Evolutionary conservation across 2,113 vertebrate species (phyloP).

Genomic region (Tauraco erythrolophus): DNA sequence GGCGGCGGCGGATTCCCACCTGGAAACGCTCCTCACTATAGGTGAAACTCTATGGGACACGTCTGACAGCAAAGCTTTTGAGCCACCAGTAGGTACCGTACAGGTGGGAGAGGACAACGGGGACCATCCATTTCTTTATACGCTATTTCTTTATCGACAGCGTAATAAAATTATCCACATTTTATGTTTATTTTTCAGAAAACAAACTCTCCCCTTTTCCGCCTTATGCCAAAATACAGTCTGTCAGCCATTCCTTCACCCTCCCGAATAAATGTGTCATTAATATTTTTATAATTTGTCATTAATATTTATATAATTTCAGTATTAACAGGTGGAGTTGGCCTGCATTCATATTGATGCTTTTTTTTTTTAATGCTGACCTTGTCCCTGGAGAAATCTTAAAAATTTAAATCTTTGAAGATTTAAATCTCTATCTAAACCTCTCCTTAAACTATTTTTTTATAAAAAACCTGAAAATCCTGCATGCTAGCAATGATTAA

Average conservation of each 20-base stretch:
- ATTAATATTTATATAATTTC: not conserved
- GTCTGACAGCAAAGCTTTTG: rapidly evolving
- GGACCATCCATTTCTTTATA: not conserved
- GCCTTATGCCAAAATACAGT: conserved; percentile 26
- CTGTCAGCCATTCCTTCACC: conserved; percentile 46
- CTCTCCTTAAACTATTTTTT: not conserved
- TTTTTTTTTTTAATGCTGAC: not conserved
- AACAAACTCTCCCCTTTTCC: conserved; percentile 36
- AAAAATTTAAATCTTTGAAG: no score
- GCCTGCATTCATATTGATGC: rapidly evolving
- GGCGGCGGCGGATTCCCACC: rapidly evolving
- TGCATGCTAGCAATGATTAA: not conserved
- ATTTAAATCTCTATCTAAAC: not conserved
- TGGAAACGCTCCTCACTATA: rapidly evolving
- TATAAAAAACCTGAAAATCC: not conserved
- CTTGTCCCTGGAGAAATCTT: not conserved
- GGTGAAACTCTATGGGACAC: rapidly evolving
- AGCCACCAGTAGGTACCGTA: rapidly evolving
- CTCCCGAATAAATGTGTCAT: conserved; percentile 5
- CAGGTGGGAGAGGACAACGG: rapidly evolving
- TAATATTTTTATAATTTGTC: not conserved
- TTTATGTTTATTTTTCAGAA: conserved; percentile 10
- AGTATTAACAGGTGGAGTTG: not conserved
- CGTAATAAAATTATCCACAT: not conserved
- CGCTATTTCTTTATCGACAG: not conserved